A percentile compares a stretch with the other conserved stretches of the same genome.
Conservation (phyloP, 2,797 vertebrate species). For the Sebastiscus albofasciatus region DNA sequence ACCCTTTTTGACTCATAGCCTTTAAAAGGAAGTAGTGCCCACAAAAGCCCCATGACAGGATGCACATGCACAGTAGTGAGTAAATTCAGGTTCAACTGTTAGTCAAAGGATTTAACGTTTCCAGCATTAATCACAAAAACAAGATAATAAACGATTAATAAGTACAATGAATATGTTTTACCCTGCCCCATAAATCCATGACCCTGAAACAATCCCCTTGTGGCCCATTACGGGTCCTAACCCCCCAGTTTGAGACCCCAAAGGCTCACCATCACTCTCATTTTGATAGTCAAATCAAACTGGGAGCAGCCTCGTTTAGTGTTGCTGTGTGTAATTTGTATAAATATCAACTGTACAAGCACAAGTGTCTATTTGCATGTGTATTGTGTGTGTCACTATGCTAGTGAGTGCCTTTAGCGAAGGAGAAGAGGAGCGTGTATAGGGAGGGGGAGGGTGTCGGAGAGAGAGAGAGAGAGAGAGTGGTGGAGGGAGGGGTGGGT, state of each 20-base stretch:
- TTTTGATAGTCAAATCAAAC: constrained; percentile 65
- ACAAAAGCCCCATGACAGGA: neutral
- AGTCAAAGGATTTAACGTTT: neutral
- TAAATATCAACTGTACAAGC: neutral
- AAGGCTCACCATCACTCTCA: neutral
- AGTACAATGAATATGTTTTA: neutral
- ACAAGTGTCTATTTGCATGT: constrained; percentile 33
- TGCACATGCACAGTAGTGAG: neutral
- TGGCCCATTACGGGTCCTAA: neutral
- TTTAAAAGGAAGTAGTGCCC: neutral
- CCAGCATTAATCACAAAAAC: neutral
- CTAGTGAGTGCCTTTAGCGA: constrained; percentile 21
- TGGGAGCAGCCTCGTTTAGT: neutral
- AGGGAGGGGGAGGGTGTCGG: constrained; percentile 19
- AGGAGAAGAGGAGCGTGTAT: constrained; percentile 48
- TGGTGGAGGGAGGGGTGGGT: constrained; percentile 52
- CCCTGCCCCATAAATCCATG: neutral
- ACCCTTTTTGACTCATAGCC: neutral
- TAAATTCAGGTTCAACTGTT: too few species aligned
- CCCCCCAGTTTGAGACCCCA: neutral
- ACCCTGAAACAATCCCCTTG: neutral
- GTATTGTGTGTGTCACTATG: constrained; percentile 24
- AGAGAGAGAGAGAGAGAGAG: constrained; percentile 39
- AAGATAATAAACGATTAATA: neutral
- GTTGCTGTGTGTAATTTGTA: constrained; percentile 1